Base-by-base conservation (phyloP, 2,888 invertebrate species). In the Ophioninae sp. region DNA sequence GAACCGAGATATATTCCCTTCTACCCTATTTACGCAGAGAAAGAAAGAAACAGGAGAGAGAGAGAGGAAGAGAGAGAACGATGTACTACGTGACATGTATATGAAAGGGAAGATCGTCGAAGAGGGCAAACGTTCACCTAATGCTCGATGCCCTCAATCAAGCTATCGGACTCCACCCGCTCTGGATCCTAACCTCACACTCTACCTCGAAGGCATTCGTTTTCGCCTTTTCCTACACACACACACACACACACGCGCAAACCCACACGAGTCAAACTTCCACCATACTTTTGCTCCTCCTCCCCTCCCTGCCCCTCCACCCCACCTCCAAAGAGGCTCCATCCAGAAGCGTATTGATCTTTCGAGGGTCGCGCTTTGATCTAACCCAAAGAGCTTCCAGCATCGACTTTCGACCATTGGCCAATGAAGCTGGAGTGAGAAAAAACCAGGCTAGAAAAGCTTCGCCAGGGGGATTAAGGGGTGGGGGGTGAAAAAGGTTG, bases 51-150 rank as follows among this genome's bases (percentile, higher is more conserved):
- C 20, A 1, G 59, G 37, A 64, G 76, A n/a, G n/a, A n/a, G n/a
- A n/a, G n/a, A n/a, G n/a, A n/a, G n/a, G n/a, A n/a, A n/a, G n/a
- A n/a, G n/a, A n/a, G n/a, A n/a, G n/a, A n/a, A n/a, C n/a, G n/a
- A n/a, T n/a, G n/a, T n/a, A 23, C 87, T 91, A 92, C 92, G 92
- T 92, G 92, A 92, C 91, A 92, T 91, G 92, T 92, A 92, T 92
- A 90, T 90, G 90, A 91, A 76, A 92, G 88, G 88, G 87, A 86
- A 84, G 7, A 56, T 30, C 78, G 68, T 75, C 59, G 83, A 79
- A 62, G 70, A 85, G 78, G 80, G 79, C 84, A 76, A 82, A 81
- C 82, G 87, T 85, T 78, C 87, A 89, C 87, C 90, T 92, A 91
- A 91, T 92, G 91, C 91, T 85, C 88, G 86, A 87, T 90, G 88